A percentile compares a stretch with the other conserved stretches of the same genome.
Conservation (phyloP, 2,797 vertebrate genomes). For the Cyprinella venusta region DNA sequence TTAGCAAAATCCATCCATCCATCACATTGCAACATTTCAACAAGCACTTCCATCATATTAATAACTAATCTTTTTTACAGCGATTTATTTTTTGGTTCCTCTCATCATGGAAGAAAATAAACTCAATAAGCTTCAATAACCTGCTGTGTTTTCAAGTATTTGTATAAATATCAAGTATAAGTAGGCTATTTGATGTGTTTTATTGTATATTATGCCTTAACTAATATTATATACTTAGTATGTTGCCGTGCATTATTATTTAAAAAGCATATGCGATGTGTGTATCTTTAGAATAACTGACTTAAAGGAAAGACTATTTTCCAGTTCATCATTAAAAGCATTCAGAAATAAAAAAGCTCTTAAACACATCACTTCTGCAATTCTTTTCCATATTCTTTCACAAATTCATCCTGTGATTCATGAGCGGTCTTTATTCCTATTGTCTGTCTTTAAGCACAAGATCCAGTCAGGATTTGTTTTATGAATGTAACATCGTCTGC, state of each 20-base stretch:
- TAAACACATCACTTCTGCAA: background rate
- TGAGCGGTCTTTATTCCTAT: background rate
- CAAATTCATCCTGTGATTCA: background rate
- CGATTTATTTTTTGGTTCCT: too few relatives aligned
- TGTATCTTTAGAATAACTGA: background rate
- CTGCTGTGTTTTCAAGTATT: too few relatives aligned
- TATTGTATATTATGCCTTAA: background rate
- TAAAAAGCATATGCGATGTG: background rate
- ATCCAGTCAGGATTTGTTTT: conserved; percentile 4
- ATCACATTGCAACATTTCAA: background rate
- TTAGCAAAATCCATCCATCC: too few relatives aligned
- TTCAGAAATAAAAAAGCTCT: background rate
- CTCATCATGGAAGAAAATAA: background rate
- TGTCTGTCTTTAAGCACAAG: background rate
- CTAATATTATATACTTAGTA: background rate
- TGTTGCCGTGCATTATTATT: background rate
- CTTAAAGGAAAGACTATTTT: background rate
- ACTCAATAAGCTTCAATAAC: background rate
- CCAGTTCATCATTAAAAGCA: background rate
- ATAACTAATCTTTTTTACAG: too few relatives aligned
- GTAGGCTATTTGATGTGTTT: background rate
- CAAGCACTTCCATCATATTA: too few relatives aligned
- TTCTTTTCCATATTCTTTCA: background rate
- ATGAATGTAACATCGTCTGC: background rate
- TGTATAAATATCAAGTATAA: background rate